phyloP scores from a whole-genome alignment of 2,797 vertebrate species.

The Gouania willdenowi region DNA sequence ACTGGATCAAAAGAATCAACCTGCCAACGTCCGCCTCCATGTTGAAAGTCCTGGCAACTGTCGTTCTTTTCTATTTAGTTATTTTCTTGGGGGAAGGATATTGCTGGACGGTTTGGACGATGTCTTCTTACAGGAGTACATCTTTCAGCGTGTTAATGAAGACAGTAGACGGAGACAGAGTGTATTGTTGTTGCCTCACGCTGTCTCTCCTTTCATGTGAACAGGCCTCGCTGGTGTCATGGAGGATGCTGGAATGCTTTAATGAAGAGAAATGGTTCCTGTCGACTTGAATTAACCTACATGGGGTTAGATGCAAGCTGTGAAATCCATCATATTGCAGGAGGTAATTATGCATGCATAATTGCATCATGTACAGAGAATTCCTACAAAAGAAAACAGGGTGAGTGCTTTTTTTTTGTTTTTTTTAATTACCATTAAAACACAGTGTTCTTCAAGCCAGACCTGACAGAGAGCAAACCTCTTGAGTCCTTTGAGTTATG shows the following conservation, averaged over 20 bases:
- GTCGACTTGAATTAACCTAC: constrained; percentile 57
- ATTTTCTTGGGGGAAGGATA: too few relatives aligned
- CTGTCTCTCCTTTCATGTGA: not conserved
- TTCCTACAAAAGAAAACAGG: constrained; percentile 52
- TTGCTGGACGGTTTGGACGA: not conserved
- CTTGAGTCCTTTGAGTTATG: not conserved
- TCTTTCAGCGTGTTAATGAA: constrained; percentile 26
- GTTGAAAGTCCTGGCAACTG: constrained; percentile 12
- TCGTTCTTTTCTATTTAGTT: too few relatives aligned
- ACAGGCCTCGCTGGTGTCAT: constrained; percentile 16
- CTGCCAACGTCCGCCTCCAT: constrained; percentile 18
- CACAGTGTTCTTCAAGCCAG: constrained; percentile 12
- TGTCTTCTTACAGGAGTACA: not conserved
- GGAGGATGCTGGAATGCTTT: constrained; percentile 35
- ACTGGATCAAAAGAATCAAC: constrained; percentile 27
- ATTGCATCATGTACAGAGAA: constrained; percentile 51
- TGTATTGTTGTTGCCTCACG: not conserved
- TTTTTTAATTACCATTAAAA: constrained; percentile 27
- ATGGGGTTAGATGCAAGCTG: constrained; percentile 43
- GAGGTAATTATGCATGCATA: constrained; percentile 70
- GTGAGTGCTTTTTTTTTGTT: constrained; percentile 12
- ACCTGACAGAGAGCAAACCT: constrained; percentile 14
- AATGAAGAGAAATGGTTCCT: constrained; percentile 73
- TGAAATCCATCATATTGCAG: constrained; percentile 71
- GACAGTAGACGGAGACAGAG: constrained; percentile 11